These are phyloP conservation scores for Upupa epops DNA, from an alignment of 2,113 vertebrate genomes.

Conservation along the genomic window DNA sequence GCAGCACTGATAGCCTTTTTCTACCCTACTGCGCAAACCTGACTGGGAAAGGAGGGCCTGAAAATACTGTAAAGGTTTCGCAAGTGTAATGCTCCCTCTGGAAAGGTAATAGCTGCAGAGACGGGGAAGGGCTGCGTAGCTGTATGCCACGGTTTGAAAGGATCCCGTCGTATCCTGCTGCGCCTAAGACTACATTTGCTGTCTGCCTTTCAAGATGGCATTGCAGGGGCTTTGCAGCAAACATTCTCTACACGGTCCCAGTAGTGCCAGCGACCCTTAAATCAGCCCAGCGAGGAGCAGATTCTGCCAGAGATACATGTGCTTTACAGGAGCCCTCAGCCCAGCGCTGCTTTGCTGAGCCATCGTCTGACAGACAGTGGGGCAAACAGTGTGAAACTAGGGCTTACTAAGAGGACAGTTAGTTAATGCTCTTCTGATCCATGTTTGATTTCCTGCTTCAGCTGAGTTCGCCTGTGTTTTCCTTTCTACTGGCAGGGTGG, in stretches of 20 bases:
- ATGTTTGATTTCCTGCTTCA: not conserved
- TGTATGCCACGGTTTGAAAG: not conserved
- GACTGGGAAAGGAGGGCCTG: not conserved
- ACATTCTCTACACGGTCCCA: not conserved
- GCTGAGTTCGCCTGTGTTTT: not conserved
- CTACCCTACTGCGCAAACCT: slow-evolving; percentile 20
- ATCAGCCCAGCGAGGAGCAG: not conserved
- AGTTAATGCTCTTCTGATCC: not conserved
- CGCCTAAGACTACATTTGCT: not conserved
- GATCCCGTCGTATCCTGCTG: not conserved
- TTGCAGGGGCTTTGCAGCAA: slow-evolving; percentile 2
- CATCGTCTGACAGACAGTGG: not conserved
- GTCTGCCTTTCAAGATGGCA: not conserved
- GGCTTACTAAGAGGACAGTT: not conserved
- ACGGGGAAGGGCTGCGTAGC: not conserved
- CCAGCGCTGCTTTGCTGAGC: not conserved
- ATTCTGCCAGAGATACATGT: not conserved
- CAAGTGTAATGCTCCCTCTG: not conserved
- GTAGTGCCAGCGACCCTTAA: not conserved
- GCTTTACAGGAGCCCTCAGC: not conserved
- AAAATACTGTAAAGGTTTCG: not conserved
- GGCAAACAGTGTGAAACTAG: not conserved
- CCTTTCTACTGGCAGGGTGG: not conserved
- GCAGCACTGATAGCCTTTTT: slow-evolving; percentile 53
- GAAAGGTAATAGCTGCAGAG: not conserved